These are phyloP conservation scores for Telmatherina bonti DNA, from an alignment of 2,797 vertebrate genomes.

Conservation along the genomic window DNA sequence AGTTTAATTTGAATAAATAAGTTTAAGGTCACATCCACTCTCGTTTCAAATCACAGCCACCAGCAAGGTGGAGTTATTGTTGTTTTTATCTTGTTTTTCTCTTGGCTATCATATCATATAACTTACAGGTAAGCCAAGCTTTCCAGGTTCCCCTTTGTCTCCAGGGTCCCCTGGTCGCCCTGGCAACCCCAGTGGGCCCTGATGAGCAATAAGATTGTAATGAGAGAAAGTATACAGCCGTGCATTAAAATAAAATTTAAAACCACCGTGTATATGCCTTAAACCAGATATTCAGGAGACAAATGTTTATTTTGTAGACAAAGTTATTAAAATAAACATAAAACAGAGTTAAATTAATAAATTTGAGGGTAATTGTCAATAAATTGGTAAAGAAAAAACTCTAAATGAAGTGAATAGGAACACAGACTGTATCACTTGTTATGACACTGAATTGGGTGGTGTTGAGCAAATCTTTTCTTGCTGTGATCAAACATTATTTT, in stretches of 20 bases:
- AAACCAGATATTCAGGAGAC: not conserved
- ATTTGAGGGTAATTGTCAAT: not conserved
- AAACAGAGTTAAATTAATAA: not conserved
- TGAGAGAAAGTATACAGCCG: not conserved
- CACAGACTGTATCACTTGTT: not conserved
- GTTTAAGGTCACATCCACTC: not conserved
- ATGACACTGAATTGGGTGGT: not conserved
- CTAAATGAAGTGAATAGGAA: not conserved
- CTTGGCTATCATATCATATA: not conserved
- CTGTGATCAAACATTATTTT: not conserved
- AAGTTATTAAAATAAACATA: not conserved
- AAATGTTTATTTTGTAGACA: no score
- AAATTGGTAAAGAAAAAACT: not conserved
- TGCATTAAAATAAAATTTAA: not conserved
- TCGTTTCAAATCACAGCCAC: not conserved
- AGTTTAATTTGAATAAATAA: no score
- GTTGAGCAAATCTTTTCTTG: not conserved
- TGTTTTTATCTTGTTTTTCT: not conserved
- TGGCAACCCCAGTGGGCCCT: slow-evolving; percentile 88
- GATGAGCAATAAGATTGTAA: slow-evolving; percentile 8
- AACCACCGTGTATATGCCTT: no score
- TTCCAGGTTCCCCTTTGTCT: slow-evolving; percentile 84
- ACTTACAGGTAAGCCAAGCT: slow-evolving; percentile 72
- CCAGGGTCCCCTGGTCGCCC: slow-evolving; percentile 86
- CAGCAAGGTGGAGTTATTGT: not conserved